Percentiles rank a stretch among this genome's conserved stretches.
Conservation (phyloP, 35 echinoderm and acorn worm genomes). For the Diadema setosum region DNA sequence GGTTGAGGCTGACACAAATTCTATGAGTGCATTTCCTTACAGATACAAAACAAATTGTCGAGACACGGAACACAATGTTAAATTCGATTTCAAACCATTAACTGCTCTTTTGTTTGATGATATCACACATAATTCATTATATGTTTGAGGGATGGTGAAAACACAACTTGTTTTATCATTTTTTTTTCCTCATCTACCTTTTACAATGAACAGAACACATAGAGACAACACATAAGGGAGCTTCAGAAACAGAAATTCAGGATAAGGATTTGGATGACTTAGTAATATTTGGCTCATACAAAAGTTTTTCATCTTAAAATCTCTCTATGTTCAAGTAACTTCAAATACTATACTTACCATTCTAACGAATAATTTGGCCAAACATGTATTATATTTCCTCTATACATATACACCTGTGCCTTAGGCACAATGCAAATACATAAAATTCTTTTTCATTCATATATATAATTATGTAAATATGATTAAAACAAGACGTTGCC, state of each 20-base stretch:
- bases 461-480: conserved; percentile 18
- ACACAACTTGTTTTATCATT: background rate
- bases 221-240: background rate
- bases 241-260: background rate
- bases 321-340: background rate
- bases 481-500: background rate
- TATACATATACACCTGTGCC: conserved; percentile 5
- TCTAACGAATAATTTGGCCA: conserved; percentile 1
- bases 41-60: background rate
- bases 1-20: too few relatives aligned
- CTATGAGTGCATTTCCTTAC: too few relatives aligned
- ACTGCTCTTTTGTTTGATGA: background rate
- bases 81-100: background rate
- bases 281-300: conserved; percentile 11
- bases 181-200: background rate
- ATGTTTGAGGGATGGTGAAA: background rate
- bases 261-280: background rate
- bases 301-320: conserved; percentile 2
- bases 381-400: background rate
- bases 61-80: background rate
- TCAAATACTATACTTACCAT: background rate
- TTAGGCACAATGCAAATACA: background rate
- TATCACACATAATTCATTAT: background rate
- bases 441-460: conserved; percentile 17
- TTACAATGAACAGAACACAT: background rate